Base-by-base conservation (phyloP, 2,888 invertebrate species). In the Eristalis pertinax region DNA sequence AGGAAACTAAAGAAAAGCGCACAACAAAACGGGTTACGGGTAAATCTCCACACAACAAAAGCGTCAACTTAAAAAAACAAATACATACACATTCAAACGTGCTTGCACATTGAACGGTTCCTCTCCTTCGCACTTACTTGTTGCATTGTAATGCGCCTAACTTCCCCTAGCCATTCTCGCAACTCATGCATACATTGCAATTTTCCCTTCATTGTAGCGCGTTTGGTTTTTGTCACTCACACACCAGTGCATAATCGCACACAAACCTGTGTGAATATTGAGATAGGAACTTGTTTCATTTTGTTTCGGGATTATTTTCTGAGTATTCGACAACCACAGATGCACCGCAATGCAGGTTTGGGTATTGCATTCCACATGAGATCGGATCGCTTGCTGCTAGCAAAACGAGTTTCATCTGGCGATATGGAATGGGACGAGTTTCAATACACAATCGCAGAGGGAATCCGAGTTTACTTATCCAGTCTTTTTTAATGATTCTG, bases 391-490 rank as follows among this genome's bases (percentile, higher is more conserved):
- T 19, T 19, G 50, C 19, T 50, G 41, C 43, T 67, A 75, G 69
- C 24, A 77, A 80, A 80, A 84, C 84, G 38, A 70, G 84, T 84
- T 83, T 83, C 26, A 60, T 50, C 50, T 58, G 65, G 58, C 50
- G 63, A 75, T 80, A 43, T 58, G 19, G 43, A 67, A 68, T 64
- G 35, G 56, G 50, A 65, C 69, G 56, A 78, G 26, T 80, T 60
- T 26, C 74, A 70, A 64, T 26, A 62, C 70, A 68, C 70, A 81
- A 82, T 82, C 73, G 75, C 50, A 86, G 65, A 82, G 83, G 83
- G 86, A 83, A 86, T 82, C 82, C 78, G 73, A 70, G 62, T 85
- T 81, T 72, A 69, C 63, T 74, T 78, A 82, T 75, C 70, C 62
- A 70, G 70, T 76, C 32, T 79, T 58, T 41, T 38, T 65, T 60